These are phyloP conservation scores for Anomalospiza imberbis DNA, from an alignment of 2,797 vertebrate species.

Conservation along the genomic window DNA sequence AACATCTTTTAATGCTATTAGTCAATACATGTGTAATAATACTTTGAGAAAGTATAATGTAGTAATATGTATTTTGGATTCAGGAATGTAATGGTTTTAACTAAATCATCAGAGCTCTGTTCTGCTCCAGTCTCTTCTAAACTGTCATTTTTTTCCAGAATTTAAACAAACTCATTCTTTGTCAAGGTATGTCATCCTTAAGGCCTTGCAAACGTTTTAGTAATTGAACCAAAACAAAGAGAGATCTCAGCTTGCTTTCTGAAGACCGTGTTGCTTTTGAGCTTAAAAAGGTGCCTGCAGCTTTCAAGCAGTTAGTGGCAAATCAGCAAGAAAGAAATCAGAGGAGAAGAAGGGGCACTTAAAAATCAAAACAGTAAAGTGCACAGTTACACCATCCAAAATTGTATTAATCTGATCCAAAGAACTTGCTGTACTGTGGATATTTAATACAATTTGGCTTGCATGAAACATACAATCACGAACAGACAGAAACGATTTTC, in stretches of 20 bases:
- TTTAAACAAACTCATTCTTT: conserved; percentile 50
- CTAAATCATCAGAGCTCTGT: conserved; percentile 30
- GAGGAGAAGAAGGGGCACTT: conserved; percentile 40
- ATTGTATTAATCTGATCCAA: conserved; percentile 70
- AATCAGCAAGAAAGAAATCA: conserved; percentile 57
- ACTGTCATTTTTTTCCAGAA: conserved; percentile 28
- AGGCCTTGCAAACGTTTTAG: conserved; percentile 64
- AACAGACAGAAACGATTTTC: conserved; percentile 66
- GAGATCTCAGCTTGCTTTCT: conserved; percentile 54
- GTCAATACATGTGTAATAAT: conserved; percentile 73
- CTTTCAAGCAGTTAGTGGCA: conserved; percentile 63
- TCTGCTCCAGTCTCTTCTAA: conserved; percentile 32
- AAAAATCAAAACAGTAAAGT: conserved; percentile 72
- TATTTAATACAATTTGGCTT: conserved; percentile 77
- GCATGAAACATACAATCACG: conserved; percentile 74
- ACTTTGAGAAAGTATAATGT: conserved; percentile 66
- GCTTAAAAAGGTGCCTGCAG: conserved; percentile 44
- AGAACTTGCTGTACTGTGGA: conserved; percentile 66
- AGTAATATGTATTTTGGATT: conserved; percentile 47
- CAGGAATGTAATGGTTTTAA: conserved; percentile 57
- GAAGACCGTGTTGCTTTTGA: conserved; percentile 43
- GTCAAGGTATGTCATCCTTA: conserved; percentile 53
- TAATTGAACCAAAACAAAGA: conserved; percentile 64
- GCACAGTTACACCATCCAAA: conserved; percentile 73
- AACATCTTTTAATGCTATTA: conserved; percentile 64